phyloP scores from a whole-genome alignment of 2,888 invertebrate genomes.

The Napeogenes inachia region DNA sequence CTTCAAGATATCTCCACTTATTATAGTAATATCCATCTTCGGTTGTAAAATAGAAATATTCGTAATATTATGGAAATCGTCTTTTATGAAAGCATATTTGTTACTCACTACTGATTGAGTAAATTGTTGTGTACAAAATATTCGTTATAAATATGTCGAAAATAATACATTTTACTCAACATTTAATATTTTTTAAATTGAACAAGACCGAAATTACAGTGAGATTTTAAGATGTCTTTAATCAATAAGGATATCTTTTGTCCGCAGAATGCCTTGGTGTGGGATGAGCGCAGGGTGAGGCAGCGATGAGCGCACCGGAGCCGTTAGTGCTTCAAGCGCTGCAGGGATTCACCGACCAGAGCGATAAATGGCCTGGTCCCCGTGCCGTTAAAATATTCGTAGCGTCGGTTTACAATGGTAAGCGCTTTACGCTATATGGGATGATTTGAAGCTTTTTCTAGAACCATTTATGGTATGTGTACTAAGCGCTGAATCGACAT shows the following conservation, averaged over 20 bases:
- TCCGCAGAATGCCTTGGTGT: slow-evolving; percentile 57
- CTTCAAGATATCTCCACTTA: slow-evolving; percentile 23
- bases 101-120: too few species aligned
- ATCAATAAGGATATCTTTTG: slow-evolving; percentile 9
- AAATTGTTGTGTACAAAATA: too few species aligned
- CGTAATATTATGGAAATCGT: not conserved
- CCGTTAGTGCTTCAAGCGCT: slow-evolving; percentile 73
- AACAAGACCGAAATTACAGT: not conserved
- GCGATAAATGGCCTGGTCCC: slow-evolving; percentile 76
- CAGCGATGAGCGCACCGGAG: slow-evolving; percentile 73
- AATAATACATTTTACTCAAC: too few species aligned
- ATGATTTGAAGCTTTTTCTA: slow-evolving; percentile 7
- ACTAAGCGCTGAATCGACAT: too few species aligned
- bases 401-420: slow-evolving; percentile 77
- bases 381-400: slow-evolving; percentile 78
- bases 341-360: slow-evolving; percentile 61
- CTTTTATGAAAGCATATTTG: not conserved
- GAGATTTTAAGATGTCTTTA: not conserved
- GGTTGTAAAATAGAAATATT: slow-evolving; percentile 1
- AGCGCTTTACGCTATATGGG: slow-evolving; percentile 27
- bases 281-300: slow-evolving; percentile 57
- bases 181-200: not conserved
- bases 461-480: too few species aligned
- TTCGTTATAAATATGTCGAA: too few species aligned
- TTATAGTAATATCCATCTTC: slow-evolving; percentile 13